Percentiles rank a stretch among this genome's conserved stretches.
These are phyloP conservation scores for Macroglossus sobrinus DNA, from an alignment of 2,113 vertebrate species.

Conservation along the genomic window DNA sequence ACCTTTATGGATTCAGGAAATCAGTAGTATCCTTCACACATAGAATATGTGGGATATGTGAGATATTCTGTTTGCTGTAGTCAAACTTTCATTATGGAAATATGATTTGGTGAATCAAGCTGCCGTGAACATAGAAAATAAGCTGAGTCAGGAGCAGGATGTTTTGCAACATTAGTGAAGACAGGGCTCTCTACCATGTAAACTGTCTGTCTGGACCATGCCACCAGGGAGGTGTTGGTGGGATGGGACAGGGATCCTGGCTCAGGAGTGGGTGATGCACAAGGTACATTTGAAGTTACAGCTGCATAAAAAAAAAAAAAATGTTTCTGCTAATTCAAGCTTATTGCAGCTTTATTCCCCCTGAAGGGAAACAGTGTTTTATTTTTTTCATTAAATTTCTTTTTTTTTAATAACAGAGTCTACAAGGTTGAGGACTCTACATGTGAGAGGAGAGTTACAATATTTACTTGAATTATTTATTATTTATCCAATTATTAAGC, in stretches of 20 bases:
- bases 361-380: not conserved
- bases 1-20: not conserved
- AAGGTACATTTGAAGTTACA: not conserved
- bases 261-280: not conserved
- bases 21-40: not conserved
- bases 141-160: not conserved
- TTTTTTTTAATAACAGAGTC: not conserved
- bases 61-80: not conserved
- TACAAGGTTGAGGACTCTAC: not conserved
- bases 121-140: not conserved
- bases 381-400: not conserved
- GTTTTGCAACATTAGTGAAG: not conserved
- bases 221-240: not conserved
- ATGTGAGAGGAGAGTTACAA: not conserved
- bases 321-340: not conserved
- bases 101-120: not conserved
- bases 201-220: not conserved
- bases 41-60: not conserved
- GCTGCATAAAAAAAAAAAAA: not conserved
- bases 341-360: not conserved
- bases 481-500: not conserved
- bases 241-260: not conserved
- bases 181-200: not conserved
- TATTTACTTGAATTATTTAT: not conserved
- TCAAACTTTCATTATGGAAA: not conserved